These are phyloP conservation scores for Caenorhabditis tropicalis DNA, from an alignment of 1,140 invertebrate species.

Conservation along the genomic window DNA sequence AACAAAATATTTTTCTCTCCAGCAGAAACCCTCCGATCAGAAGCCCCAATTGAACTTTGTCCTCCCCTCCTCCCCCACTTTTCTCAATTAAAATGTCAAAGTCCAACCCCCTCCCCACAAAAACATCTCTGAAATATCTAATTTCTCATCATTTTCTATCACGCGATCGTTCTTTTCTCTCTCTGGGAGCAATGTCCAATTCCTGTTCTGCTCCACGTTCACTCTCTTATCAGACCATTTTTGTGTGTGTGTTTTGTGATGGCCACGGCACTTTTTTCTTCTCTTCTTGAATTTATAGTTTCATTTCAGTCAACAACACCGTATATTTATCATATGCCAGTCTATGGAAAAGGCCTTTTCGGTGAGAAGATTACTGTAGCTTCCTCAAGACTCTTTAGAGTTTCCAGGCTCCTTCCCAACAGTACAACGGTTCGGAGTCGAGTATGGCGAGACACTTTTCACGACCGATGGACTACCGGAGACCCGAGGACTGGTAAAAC, in stretches of 20 bases:
- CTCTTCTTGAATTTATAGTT: background rate
- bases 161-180: background rate
- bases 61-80: background rate
- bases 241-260: background rate
- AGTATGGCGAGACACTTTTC: background rate
- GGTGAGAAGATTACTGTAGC: background rate
- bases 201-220: background rate
- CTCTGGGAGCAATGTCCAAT: constrained; percentile 18
- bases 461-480: background rate
- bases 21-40: no score
- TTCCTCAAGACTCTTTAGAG: no score
- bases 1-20: no score
- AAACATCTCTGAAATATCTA: background rate
- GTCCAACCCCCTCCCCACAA: background rate
- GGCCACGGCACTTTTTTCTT: background rate
- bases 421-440: background rate
- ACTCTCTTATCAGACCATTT: background rate
- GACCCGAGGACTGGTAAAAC: no score
- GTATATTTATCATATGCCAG: constrained; percentile 7
- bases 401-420: constrained; percentile 25
- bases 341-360: constrained; percentile 1
- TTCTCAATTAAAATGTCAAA: background rate
- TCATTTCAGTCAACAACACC: background rate
- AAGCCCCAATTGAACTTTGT: background rate
- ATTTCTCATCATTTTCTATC: background rate